A percentile compares a stretch with the other conserved stretches of the same genome.
Evolutionary conservation across 2,888 invertebrate species (phyloP).

Genomic region (Phyllotreta striolata): DNA sequence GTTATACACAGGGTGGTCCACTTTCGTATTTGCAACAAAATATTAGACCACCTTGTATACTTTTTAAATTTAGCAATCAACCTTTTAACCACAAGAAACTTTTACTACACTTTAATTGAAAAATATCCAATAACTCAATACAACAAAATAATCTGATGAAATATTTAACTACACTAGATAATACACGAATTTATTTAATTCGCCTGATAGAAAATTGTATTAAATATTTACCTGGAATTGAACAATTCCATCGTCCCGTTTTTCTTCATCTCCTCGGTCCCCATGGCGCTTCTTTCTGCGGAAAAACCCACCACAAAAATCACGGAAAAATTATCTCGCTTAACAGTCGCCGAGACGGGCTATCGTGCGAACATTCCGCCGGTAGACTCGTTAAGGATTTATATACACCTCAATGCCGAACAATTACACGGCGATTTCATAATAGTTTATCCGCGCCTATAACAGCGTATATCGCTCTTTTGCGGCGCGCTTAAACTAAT

Average conservation of each 20-base stretch:
- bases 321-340: background rate
- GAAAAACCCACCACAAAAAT: background rate
- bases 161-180: no score
- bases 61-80: no score
- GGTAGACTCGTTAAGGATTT: slow-evolving; percentile 7
- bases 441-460: slow-evolving; percentile 10
- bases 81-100: no score
- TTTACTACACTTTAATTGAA: no score
- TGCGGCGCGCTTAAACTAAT: slow-evolving; percentile 12
- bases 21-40: no score
- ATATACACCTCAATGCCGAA: slow-evolving; percentile 1
- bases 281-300: background rate
- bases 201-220: background rate
- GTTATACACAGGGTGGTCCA: background rate
- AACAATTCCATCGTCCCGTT: slow-evolving; percentile 9
- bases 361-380: background rate
- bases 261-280: slow-evolving; percentile 1
- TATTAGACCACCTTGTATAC: no score
- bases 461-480: slow-evolving; percentile 1
- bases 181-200: background rate
- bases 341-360: background rate
- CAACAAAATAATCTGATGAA: no score
- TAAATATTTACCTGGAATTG: slow-evolving; percentile 11
- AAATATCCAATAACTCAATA: no score
- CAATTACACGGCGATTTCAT: slow-evolving; percentile 11